phyloP scores from a whole-genome alignment of 1,140 invertebrate genomes.

The Scylla paramamosain region DNA sequence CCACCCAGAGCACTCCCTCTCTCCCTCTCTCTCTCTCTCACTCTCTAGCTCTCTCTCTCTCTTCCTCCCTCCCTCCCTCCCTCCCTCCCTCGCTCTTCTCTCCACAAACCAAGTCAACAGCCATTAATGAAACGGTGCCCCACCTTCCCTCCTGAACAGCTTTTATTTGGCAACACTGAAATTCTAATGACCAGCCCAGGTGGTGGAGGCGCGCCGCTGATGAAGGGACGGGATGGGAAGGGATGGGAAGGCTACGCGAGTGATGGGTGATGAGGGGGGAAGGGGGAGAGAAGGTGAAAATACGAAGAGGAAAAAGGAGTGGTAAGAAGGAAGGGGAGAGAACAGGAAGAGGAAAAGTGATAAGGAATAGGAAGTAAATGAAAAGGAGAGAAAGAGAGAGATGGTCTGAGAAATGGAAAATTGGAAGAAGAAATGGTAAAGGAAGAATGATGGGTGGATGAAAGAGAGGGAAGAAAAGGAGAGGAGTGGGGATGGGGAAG shows the following conservation, averaged over 20 bases:
- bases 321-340: background rate
- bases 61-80: background rate
- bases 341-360: background rate
- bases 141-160: constrained; percentile 7
- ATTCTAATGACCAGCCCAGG: background rate
- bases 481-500: too few species aligned
- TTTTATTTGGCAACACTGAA: constrained; percentile 42
- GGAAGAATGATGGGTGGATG: background rate
- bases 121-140: constrained; percentile 32
- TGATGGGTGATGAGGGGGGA: background rate
- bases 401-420: background rate
- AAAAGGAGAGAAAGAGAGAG: constrained; percentile 28
- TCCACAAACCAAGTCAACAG: constrained; percentile 40
- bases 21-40: background rate
- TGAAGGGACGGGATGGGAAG: background rate
- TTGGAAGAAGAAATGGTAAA: background rate
- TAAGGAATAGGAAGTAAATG: background rate
- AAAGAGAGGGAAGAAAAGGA: background rate
- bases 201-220: background rate
- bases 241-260: background rate
- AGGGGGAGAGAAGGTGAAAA: background rate
- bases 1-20: background rate
- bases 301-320: background rate
- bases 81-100: background rate
- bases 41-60: background rate